Percentiles rank a stretch among this genome's conserved stretches.
These are phyloP conservation scores for Dryomyza anilis DNA, from an alignment of 2,888 invertebrate species.

Conservation along the genomic window DNA sequence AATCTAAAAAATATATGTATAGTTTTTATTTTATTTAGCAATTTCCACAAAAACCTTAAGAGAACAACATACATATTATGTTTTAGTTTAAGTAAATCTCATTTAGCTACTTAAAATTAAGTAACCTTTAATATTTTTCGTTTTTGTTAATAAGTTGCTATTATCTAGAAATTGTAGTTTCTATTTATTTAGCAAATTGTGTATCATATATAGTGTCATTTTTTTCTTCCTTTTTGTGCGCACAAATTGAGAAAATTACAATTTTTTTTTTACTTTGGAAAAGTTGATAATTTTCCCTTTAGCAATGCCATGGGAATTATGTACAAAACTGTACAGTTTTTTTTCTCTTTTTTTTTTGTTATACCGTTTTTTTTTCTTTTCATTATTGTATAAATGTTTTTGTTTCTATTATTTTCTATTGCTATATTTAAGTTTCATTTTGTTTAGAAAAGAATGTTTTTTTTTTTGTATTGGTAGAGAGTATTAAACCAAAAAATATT, in stretches of 20 bases:
- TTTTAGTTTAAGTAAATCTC: not conserved
- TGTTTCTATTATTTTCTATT: constrained; percentile 5
- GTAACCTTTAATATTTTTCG: constrained; percentile 9
- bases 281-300: constrained; percentile 41
- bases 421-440: constrained; percentile 2
- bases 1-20: not conserved
- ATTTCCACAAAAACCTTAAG: not conserved
- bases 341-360: not conserved
- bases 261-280: constrained; percentile 48
- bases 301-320: no score
- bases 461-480: constrained; percentile 10
- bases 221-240: constrained; percentile 34
- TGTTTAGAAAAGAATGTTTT: constrained; percentile 17
- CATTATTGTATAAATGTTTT: no score
- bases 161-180: constrained; percentile 50
- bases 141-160: constrained; percentile 46
- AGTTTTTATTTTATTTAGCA: not conserved
- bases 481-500: no score
- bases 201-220: no score
- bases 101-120: constrained; percentile 16
- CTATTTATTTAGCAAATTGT: constrained; percentile 41
- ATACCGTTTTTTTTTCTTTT: constrained; percentile 20
- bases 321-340: no score
- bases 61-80: not conserved
- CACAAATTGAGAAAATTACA: constrained; percentile 46